A percentile compares a stretch with the other conserved stretches of the same genome.
phyloP scores from a whole-genome alignment of 53 echinoderm and acorn worm genomes.

The Echinometra lucunter region DNA sequence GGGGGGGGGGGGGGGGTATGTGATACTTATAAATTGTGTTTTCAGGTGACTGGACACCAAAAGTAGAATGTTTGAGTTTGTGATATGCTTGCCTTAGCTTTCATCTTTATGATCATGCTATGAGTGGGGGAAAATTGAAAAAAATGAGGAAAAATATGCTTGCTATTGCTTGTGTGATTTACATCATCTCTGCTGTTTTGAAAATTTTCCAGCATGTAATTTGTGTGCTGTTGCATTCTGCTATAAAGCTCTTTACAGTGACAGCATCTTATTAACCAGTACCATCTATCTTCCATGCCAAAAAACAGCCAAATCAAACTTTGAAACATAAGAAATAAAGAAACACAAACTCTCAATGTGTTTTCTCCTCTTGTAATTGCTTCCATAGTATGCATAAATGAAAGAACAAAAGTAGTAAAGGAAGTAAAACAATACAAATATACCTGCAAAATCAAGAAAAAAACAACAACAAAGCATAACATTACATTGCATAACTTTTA shows the following conservation, averaged over 20 bases:
- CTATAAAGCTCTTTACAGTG: not conserved
- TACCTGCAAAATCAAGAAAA: slow-evolving; percentile 5
- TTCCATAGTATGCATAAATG: slow-evolving; percentile 19
- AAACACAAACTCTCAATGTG: not conserved
- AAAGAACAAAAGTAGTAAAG: slow-evolving; percentile 28
- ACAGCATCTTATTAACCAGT: not conserved
- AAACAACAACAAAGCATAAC: slow-evolving; percentile 17
- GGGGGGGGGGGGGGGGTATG: no score
- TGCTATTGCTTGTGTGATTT: no score
- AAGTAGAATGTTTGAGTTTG: no score
- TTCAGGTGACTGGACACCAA: no score
- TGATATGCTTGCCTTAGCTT: no score
- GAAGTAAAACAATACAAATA: slow-evolving; percentile 17
- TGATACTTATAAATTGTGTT: no score
- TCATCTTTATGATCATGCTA: no score
- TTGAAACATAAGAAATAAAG: not conserved
- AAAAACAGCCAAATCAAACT: not conserved
- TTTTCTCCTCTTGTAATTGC: slow-evolving; percentile 52
- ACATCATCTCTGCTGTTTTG: no score
- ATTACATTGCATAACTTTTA: slow-evolving; percentile 15
- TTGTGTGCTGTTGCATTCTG: not conserved
- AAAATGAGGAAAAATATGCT: no score
- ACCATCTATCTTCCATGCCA: not conserved
- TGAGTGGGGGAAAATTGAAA: no score
- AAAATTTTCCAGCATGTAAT: no score